A percentile compares a stretch with the other conserved stretches of the same genome.
Evolutionary conservation across 2,888 invertebrate species (phyloP).

Genomic region (Drymonia ruficornis): DNA sequence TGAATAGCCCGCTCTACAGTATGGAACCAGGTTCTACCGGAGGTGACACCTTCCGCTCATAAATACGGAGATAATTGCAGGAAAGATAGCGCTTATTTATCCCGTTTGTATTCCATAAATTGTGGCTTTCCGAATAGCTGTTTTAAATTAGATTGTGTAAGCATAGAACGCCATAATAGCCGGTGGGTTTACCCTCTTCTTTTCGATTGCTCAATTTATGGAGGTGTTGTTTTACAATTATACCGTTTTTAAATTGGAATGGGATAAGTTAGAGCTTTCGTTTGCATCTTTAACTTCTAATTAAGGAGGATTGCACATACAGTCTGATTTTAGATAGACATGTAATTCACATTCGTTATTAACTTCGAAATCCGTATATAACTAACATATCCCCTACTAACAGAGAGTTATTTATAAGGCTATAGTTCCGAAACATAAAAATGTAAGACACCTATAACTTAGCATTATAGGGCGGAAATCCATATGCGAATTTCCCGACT

Average conservation of each 20-base stretch:
- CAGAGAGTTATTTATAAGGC: too few relatives aligned
- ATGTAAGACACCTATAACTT: constrained; percentile 37
- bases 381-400: too few relatives aligned
- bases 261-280: too few relatives aligned
- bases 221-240: constrained; percentile 14
- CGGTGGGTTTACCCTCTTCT: not conserved
- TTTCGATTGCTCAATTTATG: not conserved
- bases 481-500: constrained; percentile 37
- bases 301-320: too few relatives aligned
- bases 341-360: too few relatives aligned
- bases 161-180: not conserved
- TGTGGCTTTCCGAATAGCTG: constrained; percentile 29
- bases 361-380: too few relatives aligned
- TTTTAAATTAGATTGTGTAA: constrained; percentile 25
- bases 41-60: constrained; percentile 65
- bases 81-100: constrained; percentile 66
- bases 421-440: too few relatives aligned
- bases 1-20: constrained; percentile 34
- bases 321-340: too few relatives aligned
- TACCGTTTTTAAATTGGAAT: constrained; percentile 11
- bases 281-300: too few relatives aligned
- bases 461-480: constrained; percentile 32
- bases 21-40: constrained; percentile 47
- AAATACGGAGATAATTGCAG: constrained; percentile 70
- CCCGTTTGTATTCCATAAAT: constrained; percentile 50